These are phyloP conservation scores for Pelvicachromis taeniatus DNA, from an alignment of 2,113 vertebrate species.

Conservation along the genomic window DNA sequence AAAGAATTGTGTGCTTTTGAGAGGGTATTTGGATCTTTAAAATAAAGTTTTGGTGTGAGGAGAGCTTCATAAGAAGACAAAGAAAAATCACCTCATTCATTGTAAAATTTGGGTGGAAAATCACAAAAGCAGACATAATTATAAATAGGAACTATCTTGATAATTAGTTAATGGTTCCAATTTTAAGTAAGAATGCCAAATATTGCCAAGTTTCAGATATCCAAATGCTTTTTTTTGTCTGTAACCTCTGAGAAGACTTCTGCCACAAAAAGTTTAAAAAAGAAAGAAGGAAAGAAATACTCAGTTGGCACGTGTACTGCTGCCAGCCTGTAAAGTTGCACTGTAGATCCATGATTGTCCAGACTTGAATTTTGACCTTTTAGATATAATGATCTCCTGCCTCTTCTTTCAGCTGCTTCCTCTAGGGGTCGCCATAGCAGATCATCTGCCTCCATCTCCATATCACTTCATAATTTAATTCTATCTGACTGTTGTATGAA, in stretches of 20 bases:
- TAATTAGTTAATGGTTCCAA: not conserved
- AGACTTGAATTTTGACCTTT: not conserved
- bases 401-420: not conserved
- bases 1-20: not conserved
- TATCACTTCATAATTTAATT: not conserved
- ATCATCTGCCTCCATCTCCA: not conserved
- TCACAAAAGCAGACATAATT: not conserved
- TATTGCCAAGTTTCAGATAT: not conserved
- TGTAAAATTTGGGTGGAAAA: not conserved
- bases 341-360: not conserved
- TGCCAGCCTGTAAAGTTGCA: not conserved
- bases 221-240: not conserved
- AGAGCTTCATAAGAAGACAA: not conserved
- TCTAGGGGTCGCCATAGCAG: not conserved
- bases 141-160: not conserved
- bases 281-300: not conserved
- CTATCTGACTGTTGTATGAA: not conserved
- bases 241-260: not conserved
- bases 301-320: not conserved
- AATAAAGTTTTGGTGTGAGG: not conserved
- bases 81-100: not conserved
- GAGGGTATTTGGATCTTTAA: not conserved
- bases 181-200: not conserved
- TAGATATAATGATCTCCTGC: not conserved
- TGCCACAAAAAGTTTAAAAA: not conserved